Evolutionary conservation across 2,888 invertebrate species (phyloP), one percentile per base, ranked within the genome.

Genomic region (Tortricodes alternella): DNA sequence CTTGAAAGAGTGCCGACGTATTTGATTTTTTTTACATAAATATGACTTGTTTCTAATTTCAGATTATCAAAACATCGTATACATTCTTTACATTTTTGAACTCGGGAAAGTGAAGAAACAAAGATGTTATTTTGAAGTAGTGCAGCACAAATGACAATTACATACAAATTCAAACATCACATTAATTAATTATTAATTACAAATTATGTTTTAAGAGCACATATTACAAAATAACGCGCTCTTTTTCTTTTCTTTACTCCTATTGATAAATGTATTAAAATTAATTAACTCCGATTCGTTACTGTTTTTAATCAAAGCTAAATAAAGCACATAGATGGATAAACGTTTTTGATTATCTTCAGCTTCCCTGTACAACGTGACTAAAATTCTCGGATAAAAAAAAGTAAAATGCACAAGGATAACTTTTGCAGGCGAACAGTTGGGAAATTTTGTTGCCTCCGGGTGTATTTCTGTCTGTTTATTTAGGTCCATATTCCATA

Each of bases 1-100:
- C n/a, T n/a, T n/a, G n/a, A n/a, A n/a, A n/a, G n/a, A n/a, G n/a
- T n/a, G n/a, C n/a, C n/a, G n/a, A n/a, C n/a, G n/a, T n/a, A n/a
- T n/a, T n/a, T n/a, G n/a, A n/a, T n/a, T n/a, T n/a, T n/a, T n/a
- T n/a, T n/a, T n/a, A n/a, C n/a, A n/a, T n/a, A n/a, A n/a, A n/a
- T n/a, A n/a, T n/a, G 3, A 5, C 29, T n/a, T 19, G 18, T 38
- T 38, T 21, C 3, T 15, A 9, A 4, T 41, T 78, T 34, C 74
- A 80, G 80, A 67, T 80, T 51, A 37, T 77, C 34, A 67, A 69
- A 53, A 75, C 73, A 46, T 77, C 79, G 0, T 79, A 77, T 46
- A 67, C 76, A 0, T 78, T 78, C 35, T 80, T 74, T 35, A 68
- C 77, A 8, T 68, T 80, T 52, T 60, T 79, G 56, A 76, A 73